Evolutionary conservation across 2,888 invertebrate species (phyloP).

Genomic region (Dascillus cervinus): DNA sequence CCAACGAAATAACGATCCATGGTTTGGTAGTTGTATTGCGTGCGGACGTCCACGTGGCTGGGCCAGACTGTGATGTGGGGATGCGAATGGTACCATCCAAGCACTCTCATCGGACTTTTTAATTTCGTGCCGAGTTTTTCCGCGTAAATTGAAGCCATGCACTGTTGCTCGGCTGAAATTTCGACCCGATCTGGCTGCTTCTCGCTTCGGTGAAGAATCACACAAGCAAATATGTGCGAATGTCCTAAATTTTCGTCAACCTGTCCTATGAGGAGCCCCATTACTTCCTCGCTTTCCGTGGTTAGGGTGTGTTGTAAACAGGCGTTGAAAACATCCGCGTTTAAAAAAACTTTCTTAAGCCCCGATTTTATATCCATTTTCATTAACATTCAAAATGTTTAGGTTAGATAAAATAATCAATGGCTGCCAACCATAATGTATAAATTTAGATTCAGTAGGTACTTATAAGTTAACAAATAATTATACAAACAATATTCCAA

Average conservation of each 20-base stretch:
- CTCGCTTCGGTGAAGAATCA: conserved; percentile 67
- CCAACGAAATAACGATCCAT: conserved; percentile 79
- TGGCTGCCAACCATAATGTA: too few species aligned
- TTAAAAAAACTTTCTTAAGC: conserved; percentile 55
- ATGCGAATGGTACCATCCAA: conserved; percentile 88
- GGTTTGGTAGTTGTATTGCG: conserved; percentile 73
- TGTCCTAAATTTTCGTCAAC: conserved; percentile 51
- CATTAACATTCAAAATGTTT: too few species aligned
- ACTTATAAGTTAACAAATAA: too few species aligned
- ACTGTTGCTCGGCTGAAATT: conserved; percentile 75
- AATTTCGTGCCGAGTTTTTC: conserved; percentile 58
- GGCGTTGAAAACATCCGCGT: conserved; percentile 68
- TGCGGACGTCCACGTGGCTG: conserved; percentile 76
- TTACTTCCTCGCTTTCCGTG: conserved; percentile 81
- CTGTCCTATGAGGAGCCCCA: conserved; percentile 78
- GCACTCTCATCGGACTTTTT: conserved; percentile 58
- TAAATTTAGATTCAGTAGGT: too few species aligned
- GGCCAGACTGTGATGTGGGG: conserved; percentile 86
- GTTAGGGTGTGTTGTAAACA: conserved; percentile 77
- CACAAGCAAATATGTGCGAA: conserved; percentile 65
- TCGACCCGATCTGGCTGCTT: conserved; percentile 80
- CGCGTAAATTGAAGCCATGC: conserved; percentile 59
- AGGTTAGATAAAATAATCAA: too few species aligned
- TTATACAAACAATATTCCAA: too few species aligned
- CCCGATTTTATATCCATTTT: too few species aligned